Percentiles rank a stretch among this genome's conserved stretches.
These are phyloP conservation scores for Daubentonia madagascariensis DNA, from an alignment of 2,113 vertebrate genomes.

Conservation along the genomic window DNA sequence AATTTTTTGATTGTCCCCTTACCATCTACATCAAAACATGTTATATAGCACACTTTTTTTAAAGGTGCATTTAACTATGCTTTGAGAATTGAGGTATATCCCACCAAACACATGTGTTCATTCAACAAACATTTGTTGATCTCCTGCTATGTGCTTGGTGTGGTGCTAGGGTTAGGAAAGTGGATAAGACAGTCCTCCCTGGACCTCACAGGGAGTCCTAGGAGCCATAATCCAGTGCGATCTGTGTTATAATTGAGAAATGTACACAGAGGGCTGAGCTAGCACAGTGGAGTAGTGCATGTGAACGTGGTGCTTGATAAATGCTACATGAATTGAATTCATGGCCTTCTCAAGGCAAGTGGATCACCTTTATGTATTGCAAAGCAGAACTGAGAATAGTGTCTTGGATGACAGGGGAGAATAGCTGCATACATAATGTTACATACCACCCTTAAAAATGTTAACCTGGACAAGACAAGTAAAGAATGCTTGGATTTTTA, in stretches of 20 bases:
- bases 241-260: background rate
- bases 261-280: background rate
- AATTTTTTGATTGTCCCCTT: background rate
- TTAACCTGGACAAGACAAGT: background rate
- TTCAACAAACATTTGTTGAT: background rate
- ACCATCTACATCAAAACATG: background rate
- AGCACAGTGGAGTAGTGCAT: background rate
- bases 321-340: background rate
- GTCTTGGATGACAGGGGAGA: background rate
- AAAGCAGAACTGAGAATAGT: background rate
- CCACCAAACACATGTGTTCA: background rate
- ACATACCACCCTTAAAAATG: background rate
- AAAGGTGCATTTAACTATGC: background rate
- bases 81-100: slow-evolving; percentile 23
- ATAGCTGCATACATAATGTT: background rate
- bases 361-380: background rate
- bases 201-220: background rate
- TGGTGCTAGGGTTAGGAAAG: background rate
- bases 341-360: background rate
- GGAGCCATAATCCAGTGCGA: background rate
- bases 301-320: background rate
- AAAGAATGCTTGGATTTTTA: slow-evolving; percentile 21
- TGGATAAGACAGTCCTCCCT: background rate
- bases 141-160: background rate
- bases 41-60: background rate